Conservation (phyloP, 2,888 invertebrate genomes). For the Drosophila barbarae region DNA sequence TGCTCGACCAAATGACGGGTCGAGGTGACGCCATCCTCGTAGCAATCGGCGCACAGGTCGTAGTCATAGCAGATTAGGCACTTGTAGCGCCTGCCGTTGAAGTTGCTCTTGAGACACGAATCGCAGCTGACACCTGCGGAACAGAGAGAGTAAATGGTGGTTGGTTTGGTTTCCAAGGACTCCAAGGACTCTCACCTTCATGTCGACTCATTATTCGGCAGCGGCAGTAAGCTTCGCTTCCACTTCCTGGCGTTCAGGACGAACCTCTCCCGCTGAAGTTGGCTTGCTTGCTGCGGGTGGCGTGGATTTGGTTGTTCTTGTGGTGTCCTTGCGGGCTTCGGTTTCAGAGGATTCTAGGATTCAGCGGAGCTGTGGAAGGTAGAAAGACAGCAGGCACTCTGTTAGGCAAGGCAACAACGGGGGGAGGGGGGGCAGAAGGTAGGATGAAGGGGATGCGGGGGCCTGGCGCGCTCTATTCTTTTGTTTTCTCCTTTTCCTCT, state of each 20-base stretch:
- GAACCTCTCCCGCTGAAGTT: constrained; percentile 33
- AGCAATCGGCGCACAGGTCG: constrained; percentile 98
- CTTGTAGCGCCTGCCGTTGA: constrained; percentile 98
- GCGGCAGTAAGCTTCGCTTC: constrained; percentile 48
- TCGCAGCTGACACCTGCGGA: constrained; percentile 98
- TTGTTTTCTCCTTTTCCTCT: constrained; percentile 42
- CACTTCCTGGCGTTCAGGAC: constrained; percentile 50
- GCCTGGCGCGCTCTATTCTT: constrained; percentile 12
- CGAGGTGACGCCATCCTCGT: constrained; percentile 94
- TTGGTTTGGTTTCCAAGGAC: not conserved
- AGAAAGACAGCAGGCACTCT: constrained; percentile 2
- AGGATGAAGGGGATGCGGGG: not conserved
- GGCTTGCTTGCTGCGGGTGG: constrained; percentile 1
- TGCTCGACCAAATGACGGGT: constrained; percentile 97
- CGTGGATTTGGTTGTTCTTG: not conserved
- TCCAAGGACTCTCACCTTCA: constrained; percentile 87
- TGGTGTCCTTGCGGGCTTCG: constrained; percentile 19
- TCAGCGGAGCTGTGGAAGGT: constrained; percentile 23
- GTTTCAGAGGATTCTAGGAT: constrained; percentile 19
- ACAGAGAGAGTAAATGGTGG: not conserved
- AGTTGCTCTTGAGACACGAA: constrained; percentile 98
- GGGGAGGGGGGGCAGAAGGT: too few species aligned
- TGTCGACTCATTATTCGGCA: constrained; percentile 90
- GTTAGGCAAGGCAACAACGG: not conserved
- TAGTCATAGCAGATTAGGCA: constrained; percentile 99